Percentiles rank a stretch among this genome's conserved stretches.
phyloP scores from a whole-genome alignment of 53 echinoderm and acorn worm species.

The Mesocentrotus franciscanus region DNA sequence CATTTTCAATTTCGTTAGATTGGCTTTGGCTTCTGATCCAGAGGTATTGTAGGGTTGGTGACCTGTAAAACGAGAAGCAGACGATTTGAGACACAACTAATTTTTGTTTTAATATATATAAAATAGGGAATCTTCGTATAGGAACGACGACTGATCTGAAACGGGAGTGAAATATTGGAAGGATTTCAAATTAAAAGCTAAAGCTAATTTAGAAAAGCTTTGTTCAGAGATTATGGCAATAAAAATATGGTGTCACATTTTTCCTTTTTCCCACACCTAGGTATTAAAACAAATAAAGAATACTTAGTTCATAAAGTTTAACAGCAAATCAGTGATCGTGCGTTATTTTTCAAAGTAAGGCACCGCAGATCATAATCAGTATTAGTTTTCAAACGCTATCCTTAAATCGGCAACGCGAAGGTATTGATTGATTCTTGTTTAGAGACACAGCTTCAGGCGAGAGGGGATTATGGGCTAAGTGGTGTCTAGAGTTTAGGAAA shows the following conservation, averaged over 20 bases:
- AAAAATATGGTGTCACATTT: no score
- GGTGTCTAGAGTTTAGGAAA: slow-evolving; percentile 12
- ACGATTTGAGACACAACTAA: neutral
- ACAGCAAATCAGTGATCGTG: neutral
- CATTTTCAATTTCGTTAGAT: neutral
- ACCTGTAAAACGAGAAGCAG: neutral
- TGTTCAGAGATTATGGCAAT: no score
- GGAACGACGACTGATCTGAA: no score
- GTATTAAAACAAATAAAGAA: neutral
- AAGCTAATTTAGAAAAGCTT: no score
- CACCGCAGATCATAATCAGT: neutral
- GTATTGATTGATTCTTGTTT: slow-evolving; percentile 7
- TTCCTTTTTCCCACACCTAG: no score
- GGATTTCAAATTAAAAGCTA: no score
- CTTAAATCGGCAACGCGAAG: neutral
- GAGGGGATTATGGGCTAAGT: slow-evolving; percentile 13
- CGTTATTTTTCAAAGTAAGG: neutral
- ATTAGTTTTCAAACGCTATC: neutral
- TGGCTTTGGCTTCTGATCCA: neutral
- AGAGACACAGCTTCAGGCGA: slow-evolving; percentile 8
- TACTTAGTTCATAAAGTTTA: neutral
- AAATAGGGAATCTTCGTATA: no score
- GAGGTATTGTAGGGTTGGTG: neutral
- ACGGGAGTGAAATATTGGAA: no score
- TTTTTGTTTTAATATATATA: no score